Percentiles rank a stretch among this genome's conserved stretches.
phyloP scores from a whole-genome alignment of 1,140 invertebrate genomes.

The Gonatopus flavifemur region DNA sequence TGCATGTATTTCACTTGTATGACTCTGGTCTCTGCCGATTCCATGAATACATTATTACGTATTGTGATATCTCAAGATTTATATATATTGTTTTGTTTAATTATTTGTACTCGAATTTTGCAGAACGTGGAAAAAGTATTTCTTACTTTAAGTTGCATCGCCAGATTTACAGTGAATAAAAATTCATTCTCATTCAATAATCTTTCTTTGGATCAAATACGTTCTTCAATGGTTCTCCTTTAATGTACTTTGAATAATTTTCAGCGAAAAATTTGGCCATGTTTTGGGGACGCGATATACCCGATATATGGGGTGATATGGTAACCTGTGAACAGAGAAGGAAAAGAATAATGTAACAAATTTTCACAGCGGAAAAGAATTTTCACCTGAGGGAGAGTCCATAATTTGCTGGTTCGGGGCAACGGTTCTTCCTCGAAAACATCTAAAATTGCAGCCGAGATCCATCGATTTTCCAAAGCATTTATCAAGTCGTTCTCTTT shows the following conservation, averaged over 20 bases:
- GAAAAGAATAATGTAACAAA: neutral
- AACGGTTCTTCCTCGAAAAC: constrained; percentile 65
- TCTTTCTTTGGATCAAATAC: constrained; percentile 30
- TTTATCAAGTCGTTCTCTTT: constrained; percentile 58
- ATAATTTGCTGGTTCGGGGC: constrained; percentile 55
- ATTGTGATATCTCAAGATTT: too few relatives aligned
- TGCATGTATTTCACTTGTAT: too few relatives aligned
- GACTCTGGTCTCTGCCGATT: too few relatives aligned
- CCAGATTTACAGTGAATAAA: too few relatives aligned
- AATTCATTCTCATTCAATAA: too few relatives aligned
- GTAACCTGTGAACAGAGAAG: constrained; percentile 55
- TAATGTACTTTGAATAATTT: constrained; percentile 47
- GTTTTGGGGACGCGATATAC: constrained; percentile 47
- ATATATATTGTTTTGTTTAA: too few relatives aligned
- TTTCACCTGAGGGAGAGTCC: constrained; percentile 55
- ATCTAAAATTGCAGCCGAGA: constrained; percentile 64
- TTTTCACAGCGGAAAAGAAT: neutral
- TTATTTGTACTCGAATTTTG: too few relatives aligned
- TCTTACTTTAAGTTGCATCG: too few relatives aligned
- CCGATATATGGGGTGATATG: constrained; percentile 63
- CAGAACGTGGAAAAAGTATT: too few relatives aligned
- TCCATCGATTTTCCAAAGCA: constrained; percentile 61
- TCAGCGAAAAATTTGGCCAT: constrained; percentile 50
- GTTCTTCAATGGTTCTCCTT: constrained; percentile 30
- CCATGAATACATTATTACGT: too few relatives aligned